Evolutionary conservation across 2,113 vertebrate genomes (phyloP).

Genomic region (Spea multiplicata): DNA sequence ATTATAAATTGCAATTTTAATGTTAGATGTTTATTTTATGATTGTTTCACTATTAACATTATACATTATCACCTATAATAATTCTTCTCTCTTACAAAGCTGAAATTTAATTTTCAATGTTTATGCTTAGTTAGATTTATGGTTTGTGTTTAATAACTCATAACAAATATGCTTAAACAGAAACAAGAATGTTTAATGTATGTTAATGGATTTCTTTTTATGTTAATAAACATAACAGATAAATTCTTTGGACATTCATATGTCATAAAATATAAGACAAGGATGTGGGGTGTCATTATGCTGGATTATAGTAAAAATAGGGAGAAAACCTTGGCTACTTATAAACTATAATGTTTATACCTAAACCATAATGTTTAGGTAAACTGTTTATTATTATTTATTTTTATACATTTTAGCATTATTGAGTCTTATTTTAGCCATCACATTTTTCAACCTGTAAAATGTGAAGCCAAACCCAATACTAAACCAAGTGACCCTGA

Average conservation of each 20-base stretch:
- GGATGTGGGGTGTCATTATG: too few relatives aligned
- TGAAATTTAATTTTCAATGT: constrained; percentile 33
- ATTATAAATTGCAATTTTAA: constrained; percentile 13
- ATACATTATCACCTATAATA: constrained; percentile 29
- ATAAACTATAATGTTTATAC: too few relatives aligned
- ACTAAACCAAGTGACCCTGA: too few relatives aligned
- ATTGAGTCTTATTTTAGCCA: too few relatives aligned
- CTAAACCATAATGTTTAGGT: too few relatives aligned
- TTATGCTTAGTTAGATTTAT: constrained; percentile 39
- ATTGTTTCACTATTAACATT: constrained; percentile 31
- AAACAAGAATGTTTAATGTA: constrained; percentile 1
- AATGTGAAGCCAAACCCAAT: too few relatives aligned
- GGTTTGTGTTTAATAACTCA: constrained; percentile 40
- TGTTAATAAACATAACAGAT: constrained; percentile 30
- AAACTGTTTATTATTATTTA: too few relatives aligned
- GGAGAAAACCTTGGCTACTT: too few relatives aligned
- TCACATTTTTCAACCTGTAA: too few relatives aligned
- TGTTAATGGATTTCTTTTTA: constrained; percentile 16
- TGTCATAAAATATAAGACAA: not conserved
- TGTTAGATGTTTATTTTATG: constrained; percentile 22
- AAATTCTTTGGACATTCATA: not conserved
- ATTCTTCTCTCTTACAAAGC: constrained; percentile 1
- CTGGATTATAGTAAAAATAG: too few relatives aligned
- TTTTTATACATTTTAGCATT: too few relatives aligned
- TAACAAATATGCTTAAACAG: constrained; percentile 1